These are phyloP conservation scores for Hyalella azteca DNA, from an alignment of 2,888 invertebrate genomes.

Conservation along the genomic window DNA sequence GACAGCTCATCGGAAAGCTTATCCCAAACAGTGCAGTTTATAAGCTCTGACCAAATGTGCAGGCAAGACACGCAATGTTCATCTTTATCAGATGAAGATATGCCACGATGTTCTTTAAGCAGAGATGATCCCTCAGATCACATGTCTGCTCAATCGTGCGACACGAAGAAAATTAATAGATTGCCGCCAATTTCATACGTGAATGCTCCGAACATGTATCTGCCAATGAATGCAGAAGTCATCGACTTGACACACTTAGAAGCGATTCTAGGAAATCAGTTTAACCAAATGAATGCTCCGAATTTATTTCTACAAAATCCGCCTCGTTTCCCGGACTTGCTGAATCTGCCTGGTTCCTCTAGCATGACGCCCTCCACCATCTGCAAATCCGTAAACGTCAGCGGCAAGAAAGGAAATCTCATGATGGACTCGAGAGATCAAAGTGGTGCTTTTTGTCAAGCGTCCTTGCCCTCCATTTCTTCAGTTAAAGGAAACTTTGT, in stretches of 20 bases:
- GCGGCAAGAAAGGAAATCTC: background rate
- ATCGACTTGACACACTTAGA: conserved; percentile 1
- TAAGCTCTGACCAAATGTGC: conserved; percentile 23
- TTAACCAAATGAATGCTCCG: background rate
- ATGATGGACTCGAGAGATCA: conserved; percentile 11
- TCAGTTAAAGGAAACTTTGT: background rate
- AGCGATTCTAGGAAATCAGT: conserved; percentile 1
- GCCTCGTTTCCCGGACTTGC: conserved; percentile 1
- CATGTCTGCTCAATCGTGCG: background rate
- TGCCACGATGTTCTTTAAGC: background rate
- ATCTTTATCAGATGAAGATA: conserved; percentile 3
- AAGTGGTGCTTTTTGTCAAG: conserved; percentile 1
- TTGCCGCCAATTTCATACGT: background rate
- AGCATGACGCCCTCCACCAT: background rate
- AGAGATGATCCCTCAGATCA: conserved; percentile 5
- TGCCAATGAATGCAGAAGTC: background rate
- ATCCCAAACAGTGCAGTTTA: conserved; percentile 20
- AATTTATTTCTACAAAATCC: conserved; percentile 2
- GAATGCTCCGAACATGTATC: background rate
- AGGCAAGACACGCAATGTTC: conserved; percentile 19
- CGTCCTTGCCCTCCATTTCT: background rate
- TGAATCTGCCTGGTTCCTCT: conserved; percentile 11
- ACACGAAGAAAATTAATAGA: background rate
- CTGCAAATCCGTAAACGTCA: background rate
- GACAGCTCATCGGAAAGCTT: background rate